A percentile compares a stretch with the other conserved stretches of the same genome.
phyloP scores from a whole-genome alignment of 1,140 invertebrate genomes.

The Euura saliciscinereae region DNA sequence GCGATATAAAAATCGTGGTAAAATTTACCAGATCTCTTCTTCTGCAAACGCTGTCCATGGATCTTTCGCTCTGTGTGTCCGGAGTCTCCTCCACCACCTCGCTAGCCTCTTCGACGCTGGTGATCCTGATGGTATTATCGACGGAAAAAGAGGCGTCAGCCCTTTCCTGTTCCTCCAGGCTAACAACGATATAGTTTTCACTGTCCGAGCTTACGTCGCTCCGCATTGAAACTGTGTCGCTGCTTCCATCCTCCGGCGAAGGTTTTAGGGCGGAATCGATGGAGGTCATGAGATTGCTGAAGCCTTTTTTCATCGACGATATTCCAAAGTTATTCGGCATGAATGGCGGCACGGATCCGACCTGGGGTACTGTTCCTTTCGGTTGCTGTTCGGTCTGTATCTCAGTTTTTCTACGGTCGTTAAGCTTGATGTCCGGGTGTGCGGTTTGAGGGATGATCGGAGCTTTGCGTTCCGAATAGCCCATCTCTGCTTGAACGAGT shows the following conservation, averaged over 20 bases:
- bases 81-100: slow-evolving; percentile 82
- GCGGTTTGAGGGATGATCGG: no score
- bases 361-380: not conserved
- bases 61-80: slow-evolving; percentile 79
- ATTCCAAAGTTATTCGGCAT: slow-evolving; percentile 64
- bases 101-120: slow-evolving; percentile 77
- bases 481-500: not conserved
- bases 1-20: not conserved
- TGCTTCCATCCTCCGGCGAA: slow-evolving; percentile 71
- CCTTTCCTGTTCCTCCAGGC: slow-evolving; percentile 66
- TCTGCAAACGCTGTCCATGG: slow-evolving; percentile 78
- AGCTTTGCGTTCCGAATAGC: no score
- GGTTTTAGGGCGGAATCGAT: slow-evolving; percentile 78
- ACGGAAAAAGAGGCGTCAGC: slow-evolving; percentile 64
- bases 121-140: slow-evolving; percentile 56
- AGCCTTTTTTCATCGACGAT: slow-evolving; percentile 79
- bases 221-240: slow-evolving; percentile 71
- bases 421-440: not conserved
- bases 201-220: slow-evolving; percentile 83
- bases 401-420: not conserved
- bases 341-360: slow-evolving; percentile 37
- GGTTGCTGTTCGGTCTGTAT: not conserved
- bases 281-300: slow-evolving; percentile 79
- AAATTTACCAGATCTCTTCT: slow-evolving; percentile 75
- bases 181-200: slow-evolving; percentile 75